phyloP scores from a whole-genome alignment of 2,113 vertebrate genomes.

The Ciconia stormi region DNA sequence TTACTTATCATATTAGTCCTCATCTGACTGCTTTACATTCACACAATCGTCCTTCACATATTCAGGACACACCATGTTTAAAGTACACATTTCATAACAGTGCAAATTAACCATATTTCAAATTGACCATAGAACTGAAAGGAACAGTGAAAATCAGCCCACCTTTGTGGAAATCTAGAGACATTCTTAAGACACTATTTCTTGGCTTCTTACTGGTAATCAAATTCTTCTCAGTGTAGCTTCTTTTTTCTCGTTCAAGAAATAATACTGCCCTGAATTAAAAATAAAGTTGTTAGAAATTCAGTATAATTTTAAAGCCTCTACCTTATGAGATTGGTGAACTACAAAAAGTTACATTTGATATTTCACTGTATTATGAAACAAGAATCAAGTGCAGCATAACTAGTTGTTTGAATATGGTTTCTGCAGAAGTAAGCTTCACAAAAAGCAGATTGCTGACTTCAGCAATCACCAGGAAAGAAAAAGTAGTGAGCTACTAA shows the following conservation, averaged over 20 bases:
- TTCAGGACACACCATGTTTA: not conserved
- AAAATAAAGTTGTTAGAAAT: not conserved
- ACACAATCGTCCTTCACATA: not conserved
- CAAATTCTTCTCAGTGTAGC: conserved; percentile 75
- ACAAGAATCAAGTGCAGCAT: not conserved
- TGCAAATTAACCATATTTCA: not conserved
- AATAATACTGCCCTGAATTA: conserved; percentile 82
- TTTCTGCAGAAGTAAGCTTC: not conserved
- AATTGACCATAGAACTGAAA: not conserved
- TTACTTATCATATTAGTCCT: not conserved
- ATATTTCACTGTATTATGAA: not conserved
- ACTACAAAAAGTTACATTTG: not conserved
- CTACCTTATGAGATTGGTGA: not conserved
- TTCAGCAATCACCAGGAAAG: not conserved
- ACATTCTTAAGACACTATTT: conserved; percentile 83
- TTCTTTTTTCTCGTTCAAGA: conserved; percentile 87
- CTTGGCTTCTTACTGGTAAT: conserved; percentile 74
- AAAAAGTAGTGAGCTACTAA: not conserved
- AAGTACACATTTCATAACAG: not conserved
- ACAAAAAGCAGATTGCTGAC: not conserved
- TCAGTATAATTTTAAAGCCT: not conserved
- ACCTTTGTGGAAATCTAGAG: conserved; percentile 94
- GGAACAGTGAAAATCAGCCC: not conserved
- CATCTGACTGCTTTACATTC: not conserved
- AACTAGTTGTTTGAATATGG: not conserved